Evolutionary conservation across 1,140 invertebrate genomes (phyloP).

Genomic region (Apis laboriosa): DNA sequence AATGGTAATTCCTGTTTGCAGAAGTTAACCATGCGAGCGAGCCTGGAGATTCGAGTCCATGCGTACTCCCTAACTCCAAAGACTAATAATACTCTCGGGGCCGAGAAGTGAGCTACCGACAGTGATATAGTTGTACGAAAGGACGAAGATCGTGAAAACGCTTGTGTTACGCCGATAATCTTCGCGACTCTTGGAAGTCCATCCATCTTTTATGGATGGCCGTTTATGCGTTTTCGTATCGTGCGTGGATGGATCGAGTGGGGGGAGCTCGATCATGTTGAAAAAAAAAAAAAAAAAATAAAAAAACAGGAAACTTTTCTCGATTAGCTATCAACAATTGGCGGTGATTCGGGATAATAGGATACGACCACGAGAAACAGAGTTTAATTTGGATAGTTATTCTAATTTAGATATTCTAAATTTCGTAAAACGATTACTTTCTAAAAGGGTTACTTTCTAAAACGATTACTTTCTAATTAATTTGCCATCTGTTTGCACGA

Average conservation of each 20-base stretch:
- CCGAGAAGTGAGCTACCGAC: slow-evolving; percentile 68
- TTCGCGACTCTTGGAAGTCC: not conserved
- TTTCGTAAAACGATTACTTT: too few relatives aligned
- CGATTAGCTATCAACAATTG: too few relatives aligned
- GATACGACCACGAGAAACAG: too few relatives aligned
- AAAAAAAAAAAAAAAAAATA: not conserved
- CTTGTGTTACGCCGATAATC: not conserved
- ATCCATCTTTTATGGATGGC: not conserved
- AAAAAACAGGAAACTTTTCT: too few relatives aligned
- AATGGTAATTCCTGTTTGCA: slow-evolving; percentile 83
- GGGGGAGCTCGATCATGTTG: not conserved
- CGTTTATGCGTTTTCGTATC: not conserved
- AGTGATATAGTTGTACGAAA: slow-evolving; percentile 70
- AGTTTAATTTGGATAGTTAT: too few relatives aligned
- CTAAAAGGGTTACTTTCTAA: too few relatives aligned
- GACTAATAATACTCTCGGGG: slow-evolving; percentile 72
- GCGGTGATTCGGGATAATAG: too few relatives aligned
- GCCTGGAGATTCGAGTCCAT: slow-evolving; percentile 79
- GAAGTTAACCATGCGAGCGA: slow-evolving; percentile 82
- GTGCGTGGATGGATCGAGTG: not conserved
- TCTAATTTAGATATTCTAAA: too few relatives aligned
- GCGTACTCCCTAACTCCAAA: slow-evolving; percentile 79
- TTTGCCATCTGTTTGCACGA: too few relatives aligned
- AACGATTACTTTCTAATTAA: too few relatives aligned
- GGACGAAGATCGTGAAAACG: slow-evolving; percentile 25